Evolutionary conservation across 2,888 invertebrate genomes (phyloP).

Genomic region (Parthenolecanium corni): DNA sequence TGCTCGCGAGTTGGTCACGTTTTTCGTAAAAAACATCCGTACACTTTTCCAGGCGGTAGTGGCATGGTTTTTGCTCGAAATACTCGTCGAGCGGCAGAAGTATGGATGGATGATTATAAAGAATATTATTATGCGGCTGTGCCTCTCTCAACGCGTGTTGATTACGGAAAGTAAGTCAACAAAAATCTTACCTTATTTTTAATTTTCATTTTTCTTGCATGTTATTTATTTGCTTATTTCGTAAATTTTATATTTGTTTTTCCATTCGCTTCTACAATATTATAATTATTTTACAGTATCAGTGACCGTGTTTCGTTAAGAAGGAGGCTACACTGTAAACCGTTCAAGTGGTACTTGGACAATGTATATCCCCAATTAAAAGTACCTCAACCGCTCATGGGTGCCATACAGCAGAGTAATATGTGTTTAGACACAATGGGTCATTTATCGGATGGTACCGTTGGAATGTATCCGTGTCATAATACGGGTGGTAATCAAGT

Average conservation of each 20-base stretch:
- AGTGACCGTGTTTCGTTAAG: slow-evolving; percentile 70
- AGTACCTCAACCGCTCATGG: slow-evolving; percentile 56
- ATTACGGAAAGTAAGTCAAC: slow-evolving; percentile 71
- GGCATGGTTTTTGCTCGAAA: slow-evolving; percentile 94
- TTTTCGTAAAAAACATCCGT: slow-evolving; percentile 92
- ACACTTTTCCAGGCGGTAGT: slow-evolving; percentile 94
- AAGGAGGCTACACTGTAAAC: slow-evolving; percentile 73
- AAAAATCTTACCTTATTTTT: neutral
- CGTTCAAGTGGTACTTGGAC: slow-evolving; percentile 89
- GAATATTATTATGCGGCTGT: slow-evolving; percentile 90
- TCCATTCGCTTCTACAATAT: neutral
- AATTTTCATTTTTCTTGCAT: neutral
- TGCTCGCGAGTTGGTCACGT: slow-evolving; percentile 92
- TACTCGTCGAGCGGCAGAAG: slow-evolving; percentile 92
- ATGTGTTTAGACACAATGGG: slow-evolving; percentile 92
- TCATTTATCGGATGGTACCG: slow-evolving; percentile 67
- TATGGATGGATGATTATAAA: slow-evolving; percentile 99
- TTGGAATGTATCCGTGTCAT: slow-evolving; percentile 90
- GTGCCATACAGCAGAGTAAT: slow-evolving; percentile 65
- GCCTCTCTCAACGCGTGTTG: slow-evolving; percentile 74
- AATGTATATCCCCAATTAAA: slow-evolving; percentile 84
- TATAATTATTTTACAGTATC: slow-evolving; percentile 50
- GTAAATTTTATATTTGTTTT: neutral
- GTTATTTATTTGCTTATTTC: neutral
- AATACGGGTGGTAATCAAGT: slow-evolving; percentile 91